Evolutionary conservation across 2,113 vertebrate genomes (phyloP), one percentile per base, ranked within the genome.

Genomic region (Oreotrochilus melanogaster): DNA sequence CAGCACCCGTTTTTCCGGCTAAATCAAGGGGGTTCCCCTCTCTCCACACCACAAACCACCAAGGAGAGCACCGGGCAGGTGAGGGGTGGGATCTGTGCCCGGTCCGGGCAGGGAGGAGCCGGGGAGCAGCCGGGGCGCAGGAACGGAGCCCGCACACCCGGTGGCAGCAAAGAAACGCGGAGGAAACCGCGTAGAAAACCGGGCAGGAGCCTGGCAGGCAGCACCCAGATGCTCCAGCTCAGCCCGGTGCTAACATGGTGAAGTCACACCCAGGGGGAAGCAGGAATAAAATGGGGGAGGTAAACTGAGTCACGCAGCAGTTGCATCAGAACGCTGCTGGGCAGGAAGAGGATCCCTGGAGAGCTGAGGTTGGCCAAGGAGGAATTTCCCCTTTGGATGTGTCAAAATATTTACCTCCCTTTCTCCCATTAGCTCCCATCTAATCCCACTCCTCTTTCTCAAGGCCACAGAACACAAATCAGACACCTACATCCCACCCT

Each of bases 91-190:
- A 6, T 2, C 4, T n/a, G 4, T 74, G 56, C 37, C 24, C 39
- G 91, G 86, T 35, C 27, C 8, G 0, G 10, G 28, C 8, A 0
- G 28, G 69, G 47, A 24, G 54, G 48, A 60, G 62, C 25, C 0
- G 18, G 0, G 14, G 65, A n/a, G 47, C 6, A 42, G 37, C 0
- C 2, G 9, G 88, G 24, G 8, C 54, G 95, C 95, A 94, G 95
- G 90, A 93, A 27, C 90, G 2, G 88, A 86, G 85, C 50, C 85
- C 86, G 92, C 88, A 94, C 94, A 73, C 88, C 94, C 94, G 94
- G 92, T 14, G 94, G 95, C 95, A 95, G 94, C 94, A 96, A 78
- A 95, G 95, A 95, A 97, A 93, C 96, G 10, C 22, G 1, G 62
- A 86, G 8, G 23, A 86, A 95, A 97, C 92, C 96, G 10, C 22